Conservation (phyloP, 1,140 invertebrate species). For the Drosophila funebris region DNA sequence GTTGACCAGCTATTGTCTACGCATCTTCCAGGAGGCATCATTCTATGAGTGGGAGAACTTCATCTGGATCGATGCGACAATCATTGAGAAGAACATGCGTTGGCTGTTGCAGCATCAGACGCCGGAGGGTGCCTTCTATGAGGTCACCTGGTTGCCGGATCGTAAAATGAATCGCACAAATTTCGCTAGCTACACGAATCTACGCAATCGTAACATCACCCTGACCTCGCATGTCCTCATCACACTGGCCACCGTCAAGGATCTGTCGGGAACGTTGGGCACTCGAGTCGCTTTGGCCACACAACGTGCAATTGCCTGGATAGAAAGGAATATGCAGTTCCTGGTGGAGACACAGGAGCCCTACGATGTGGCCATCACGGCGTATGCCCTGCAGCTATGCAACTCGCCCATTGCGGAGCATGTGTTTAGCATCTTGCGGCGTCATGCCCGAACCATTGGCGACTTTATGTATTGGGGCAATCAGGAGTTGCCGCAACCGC, state of each 20-base stretch:
- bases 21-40: conserved; percentile 94
- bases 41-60: conserved; percentile 97
- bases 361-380: conserved; percentile 93
- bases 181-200: conserved; percentile 83
- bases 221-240: conserved; percentile 95
- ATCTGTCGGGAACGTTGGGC: conserved; percentile 90
- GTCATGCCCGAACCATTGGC: conserved; percentile 87
- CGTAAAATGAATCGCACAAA: conserved; percentile 91
- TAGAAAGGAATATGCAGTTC: conserved; percentile 93
- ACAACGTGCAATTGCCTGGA: conserved; percentile 89
- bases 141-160: conserved; percentile 92
- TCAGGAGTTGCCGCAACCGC: conserved; percentile 90
- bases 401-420: conserved; percentile 92
- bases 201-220: conserved; percentile 91
- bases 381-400: conserved; percentile 92
- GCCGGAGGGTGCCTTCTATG: conserved; percentile 92
- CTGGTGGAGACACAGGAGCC: conserved; percentile 89
- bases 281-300: conserved; percentile 89
- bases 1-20: conserved; percentile 93
- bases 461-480: conserved; percentile 94
- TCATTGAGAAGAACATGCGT: conserved; percentile 90
- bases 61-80: conserved; percentile 93
- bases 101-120: conserved; percentile 93
- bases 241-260: conserved; percentile 91
- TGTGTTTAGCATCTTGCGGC: conserved; percentile 90